Percentiles rank a stretch among this genome's conserved stretches.
These are phyloP conservation scores for Circaetus gallicus DNA, from an alignment of 2,113 vertebrate species.

Conservation along the genomic window DNA sequence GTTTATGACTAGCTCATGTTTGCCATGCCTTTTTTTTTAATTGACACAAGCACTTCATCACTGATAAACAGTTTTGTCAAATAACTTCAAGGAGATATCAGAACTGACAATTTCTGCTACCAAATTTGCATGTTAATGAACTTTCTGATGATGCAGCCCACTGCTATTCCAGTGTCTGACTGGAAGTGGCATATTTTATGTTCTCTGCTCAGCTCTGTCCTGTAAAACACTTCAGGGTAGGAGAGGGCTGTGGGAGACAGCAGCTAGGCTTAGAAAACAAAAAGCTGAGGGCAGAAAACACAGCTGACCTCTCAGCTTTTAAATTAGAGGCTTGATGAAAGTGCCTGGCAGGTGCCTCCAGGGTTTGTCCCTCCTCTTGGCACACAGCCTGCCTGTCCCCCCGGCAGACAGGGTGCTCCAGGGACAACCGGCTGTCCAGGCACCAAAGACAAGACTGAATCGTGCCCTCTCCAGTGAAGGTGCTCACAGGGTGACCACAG, in stretches of 20 bases:
- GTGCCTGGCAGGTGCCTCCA: neutral
- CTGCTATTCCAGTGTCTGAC: neutral
- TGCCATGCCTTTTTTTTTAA: neutral
- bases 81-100: neutral
- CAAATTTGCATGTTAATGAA: neutral
- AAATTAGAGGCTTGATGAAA: neutral
- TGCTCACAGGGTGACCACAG: neutral
- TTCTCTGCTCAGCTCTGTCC: neutral
- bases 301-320: neutral
- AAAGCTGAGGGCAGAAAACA: neutral
- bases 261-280: neutral
- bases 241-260: fast-evolving
- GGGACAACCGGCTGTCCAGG: neutral
- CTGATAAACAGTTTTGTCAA: neutral
- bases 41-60: neutral
- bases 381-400: neutral
- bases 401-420: neutral
- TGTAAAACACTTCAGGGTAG: neutral
- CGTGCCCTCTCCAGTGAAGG: neutral
- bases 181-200: neutral
- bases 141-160: neutral
- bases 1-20: neutral
- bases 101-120: neutral
- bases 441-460: neutral
- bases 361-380: neutral